phyloP scores from a whole-genome alignment of 2,797 vertebrate genomes.

The Glyptemys insculpta region DNA sequence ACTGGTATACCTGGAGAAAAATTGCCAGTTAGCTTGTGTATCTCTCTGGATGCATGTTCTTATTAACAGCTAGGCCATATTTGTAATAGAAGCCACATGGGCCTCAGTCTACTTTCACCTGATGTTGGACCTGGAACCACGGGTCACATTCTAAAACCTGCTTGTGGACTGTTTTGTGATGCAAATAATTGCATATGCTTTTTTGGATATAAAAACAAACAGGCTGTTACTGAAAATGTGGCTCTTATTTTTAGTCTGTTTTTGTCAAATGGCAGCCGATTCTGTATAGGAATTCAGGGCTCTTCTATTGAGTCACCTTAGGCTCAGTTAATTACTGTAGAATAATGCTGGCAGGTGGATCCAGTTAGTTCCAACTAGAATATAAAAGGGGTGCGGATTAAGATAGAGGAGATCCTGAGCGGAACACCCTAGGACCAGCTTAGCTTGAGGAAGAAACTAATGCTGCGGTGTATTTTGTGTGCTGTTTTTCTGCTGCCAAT shows the following conservation, averaged over 20 bases:
- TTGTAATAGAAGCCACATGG: neutral
- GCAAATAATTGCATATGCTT: neutral
- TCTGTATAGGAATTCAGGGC: fast-evolving
- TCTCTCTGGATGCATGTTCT: neutral
- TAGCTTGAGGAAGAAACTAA: neutral
- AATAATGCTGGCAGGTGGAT: neutral
- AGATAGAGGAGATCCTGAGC: neutral
- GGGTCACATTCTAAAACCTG: neutral
- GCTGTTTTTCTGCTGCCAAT: neutral
- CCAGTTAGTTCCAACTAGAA: neutral
- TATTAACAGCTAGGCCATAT: neutral
- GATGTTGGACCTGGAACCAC: neutral
- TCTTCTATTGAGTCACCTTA: fast-evolving
- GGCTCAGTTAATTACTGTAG: neutral
- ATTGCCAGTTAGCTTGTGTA: neutral
- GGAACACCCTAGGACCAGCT: neutral
- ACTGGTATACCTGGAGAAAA: neutral
- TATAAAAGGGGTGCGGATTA: neutral
- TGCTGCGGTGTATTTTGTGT: neutral
- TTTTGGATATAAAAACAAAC: neutral
- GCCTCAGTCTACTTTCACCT: neutral
- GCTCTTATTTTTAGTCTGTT: fast-evolving
- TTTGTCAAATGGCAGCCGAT: neutral
- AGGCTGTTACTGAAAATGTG: neutral
- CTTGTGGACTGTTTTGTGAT: neutral